These are phyloP conservation scores for Silurus meridionalis DNA, from an alignment of 2,113 vertebrate species.

Conservation along the genomic window DNA sequence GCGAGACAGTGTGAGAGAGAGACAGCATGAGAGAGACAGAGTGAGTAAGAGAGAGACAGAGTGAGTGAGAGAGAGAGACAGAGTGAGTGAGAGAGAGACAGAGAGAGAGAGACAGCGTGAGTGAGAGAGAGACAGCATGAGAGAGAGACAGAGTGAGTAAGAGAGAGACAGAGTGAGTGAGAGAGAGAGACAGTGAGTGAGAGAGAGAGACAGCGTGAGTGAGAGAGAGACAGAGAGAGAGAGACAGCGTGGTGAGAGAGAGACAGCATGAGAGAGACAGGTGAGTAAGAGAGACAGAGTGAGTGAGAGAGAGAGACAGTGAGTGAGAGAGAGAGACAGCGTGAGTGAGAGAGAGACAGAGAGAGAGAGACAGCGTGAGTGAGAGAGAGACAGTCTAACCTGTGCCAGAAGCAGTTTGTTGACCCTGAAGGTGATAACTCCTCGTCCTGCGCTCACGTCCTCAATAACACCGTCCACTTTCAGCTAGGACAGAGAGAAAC, in stretches of 20 bases:
- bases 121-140: background rate
- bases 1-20: no score
- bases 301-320: no score
- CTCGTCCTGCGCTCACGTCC: slow-evolving; percentile 73
- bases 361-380: no score
- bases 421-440: slow-evolving; percentile 83
- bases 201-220: background rate
- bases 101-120: background rate
- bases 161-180: background rate
- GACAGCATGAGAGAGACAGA: no score
- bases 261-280: background rate
- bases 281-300: background rate
- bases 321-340: no score
- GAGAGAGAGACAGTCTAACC: slow-evolving; percentile 68
- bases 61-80: background rate
- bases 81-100: no score
- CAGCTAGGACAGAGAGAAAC: slow-evolving; percentile 68
- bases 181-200: background rate
- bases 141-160: background rate
- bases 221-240: background rate
- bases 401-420: slow-evolving; percentile 83
- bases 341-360: background rate
- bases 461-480: slow-evolving; percentile 81
- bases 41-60: background rate
- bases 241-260: background rate